Percentiles rank a stretch among this genome's conserved stretches.
Conservation (phyloP, 2,113 vertebrate genomes). For the Passer montanus region DNA sequence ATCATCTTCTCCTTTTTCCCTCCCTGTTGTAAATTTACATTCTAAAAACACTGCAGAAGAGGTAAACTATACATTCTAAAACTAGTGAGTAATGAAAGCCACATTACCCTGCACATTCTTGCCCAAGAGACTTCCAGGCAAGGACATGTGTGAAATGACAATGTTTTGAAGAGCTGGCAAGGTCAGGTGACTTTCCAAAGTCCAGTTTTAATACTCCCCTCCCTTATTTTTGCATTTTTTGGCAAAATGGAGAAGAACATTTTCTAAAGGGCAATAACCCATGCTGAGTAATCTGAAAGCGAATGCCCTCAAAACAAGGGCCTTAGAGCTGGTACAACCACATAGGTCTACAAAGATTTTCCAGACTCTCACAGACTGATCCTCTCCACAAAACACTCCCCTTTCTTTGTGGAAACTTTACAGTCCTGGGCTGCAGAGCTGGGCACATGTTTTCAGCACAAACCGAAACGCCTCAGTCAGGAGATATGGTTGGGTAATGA, state of each 20-base stretch:
- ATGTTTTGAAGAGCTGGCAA: not conserved
- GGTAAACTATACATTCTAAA: constrained; percentile 9
- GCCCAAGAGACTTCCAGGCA: not conserved
- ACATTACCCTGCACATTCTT: not conserved
- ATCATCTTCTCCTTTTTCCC: not conserved
- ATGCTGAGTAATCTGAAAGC: constrained; percentile 3
- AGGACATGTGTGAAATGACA: not conserved
- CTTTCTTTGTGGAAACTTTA: not conserved
- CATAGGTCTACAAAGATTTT: not conserved
- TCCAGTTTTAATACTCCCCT: not conserved
- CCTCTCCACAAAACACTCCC: not conserved
- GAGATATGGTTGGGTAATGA: not conserved
- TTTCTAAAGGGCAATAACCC: not conserved
- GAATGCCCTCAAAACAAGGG: not conserved
- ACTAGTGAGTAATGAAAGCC: not conserved
- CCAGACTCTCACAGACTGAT: not conserved
- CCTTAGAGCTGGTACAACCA: not conserved
- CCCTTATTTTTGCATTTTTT: not conserved
- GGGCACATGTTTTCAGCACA: not conserved
- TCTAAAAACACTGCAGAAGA: constrained; percentile 62
- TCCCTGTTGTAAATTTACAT: constrained; percentile 52
- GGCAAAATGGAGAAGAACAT: not conserved
- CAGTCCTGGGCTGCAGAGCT: not conserved
- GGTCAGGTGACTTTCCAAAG: not conserved
- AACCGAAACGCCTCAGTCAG: not conserved